A percentile compares a stretch with the other conserved stretches of the same genome.
These are phyloP conservation scores for Acanthurus leucopareius DNA, from an alignment of 2,797 vertebrate genomes.

Conservation along the genomic window DNA sequence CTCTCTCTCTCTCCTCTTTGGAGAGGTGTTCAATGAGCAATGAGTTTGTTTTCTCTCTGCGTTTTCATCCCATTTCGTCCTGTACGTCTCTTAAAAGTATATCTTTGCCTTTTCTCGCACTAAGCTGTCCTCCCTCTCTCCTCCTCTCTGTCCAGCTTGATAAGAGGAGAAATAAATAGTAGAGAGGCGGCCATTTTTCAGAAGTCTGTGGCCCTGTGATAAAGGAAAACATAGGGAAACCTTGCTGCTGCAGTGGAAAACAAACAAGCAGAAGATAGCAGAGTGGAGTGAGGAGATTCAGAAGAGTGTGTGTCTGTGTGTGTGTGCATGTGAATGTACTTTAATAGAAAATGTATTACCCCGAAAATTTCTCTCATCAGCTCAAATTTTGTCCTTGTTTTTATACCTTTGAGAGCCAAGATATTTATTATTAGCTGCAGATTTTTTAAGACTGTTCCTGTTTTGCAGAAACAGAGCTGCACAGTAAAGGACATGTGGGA, in stretches of 20 bases:
- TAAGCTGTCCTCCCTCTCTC: slow-evolving; percentile 6
- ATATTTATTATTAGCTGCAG: too few relatives aligned
- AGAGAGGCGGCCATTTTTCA: slow-evolving; percentile 17
- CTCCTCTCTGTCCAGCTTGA: background rate
- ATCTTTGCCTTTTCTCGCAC: slow-evolving; percentile 17
- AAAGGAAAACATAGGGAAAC: slow-evolving; percentile 7
- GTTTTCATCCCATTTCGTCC: slow-evolving; percentile 22
- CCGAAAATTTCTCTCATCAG: too few relatives aligned
- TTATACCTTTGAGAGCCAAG: too few relatives aligned
- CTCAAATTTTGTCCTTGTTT: too few relatives aligned
- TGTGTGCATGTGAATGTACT: too few relatives aligned
- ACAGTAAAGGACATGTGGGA: too few relatives aligned
- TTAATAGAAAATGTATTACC: too few relatives aligned
- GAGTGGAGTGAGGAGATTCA: background rate
- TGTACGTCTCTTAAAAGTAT: slow-evolving; percentile 19
- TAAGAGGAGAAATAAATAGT: slow-evolving; percentile 17
- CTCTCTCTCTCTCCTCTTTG: background rate
- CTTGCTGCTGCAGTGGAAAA: slow-evolving; percentile 7
- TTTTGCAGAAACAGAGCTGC: too few relatives aligned
- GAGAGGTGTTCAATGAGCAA: background rate
- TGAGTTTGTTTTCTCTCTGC: slow-evolving; percentile 21
- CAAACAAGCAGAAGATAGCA: background rate
- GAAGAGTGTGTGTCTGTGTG: background rate
- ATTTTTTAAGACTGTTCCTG: too few relatives aligned
- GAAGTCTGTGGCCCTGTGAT: slow-evolving; percentile 24